These are phyloP conservation scores for Pardosa pseudoannulata DNA, from an alignment of 2,888 invertebrate species.

Conservation along the genomic window DNA sequence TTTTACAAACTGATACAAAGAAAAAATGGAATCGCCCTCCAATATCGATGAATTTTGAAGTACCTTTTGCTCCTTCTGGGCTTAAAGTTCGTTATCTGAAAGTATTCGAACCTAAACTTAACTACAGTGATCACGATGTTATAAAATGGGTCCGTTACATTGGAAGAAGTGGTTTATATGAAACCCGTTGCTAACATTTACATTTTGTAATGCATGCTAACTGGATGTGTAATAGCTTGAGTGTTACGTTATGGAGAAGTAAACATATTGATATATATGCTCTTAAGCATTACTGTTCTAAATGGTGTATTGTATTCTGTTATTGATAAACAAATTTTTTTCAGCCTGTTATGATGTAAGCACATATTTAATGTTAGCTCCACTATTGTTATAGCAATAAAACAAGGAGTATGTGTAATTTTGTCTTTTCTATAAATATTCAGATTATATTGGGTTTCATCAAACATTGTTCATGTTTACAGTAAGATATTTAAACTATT, in stretches of 20 bases:
- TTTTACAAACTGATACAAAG: slow-evolving; percentile 96
- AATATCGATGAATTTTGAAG: slow-evolving; percentile 99
- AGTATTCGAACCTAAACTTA: slow-evolving; percentile 99
- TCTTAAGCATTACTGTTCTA: slow-evolving; percentile 56
- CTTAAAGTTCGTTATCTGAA: slow-evolving; percentile 99
- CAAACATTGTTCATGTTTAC: too few species aligned
- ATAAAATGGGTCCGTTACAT: slow-evolving; percentile 99
- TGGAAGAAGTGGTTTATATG: slow-evolving; percentile 98
- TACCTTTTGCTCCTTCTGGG: slow-evolving; percentile 98
- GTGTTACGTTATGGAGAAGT: slow-evolving; percentile 56
- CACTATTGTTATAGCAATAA: slow-evolving; percentile 71
- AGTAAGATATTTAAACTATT: too few species aligned
- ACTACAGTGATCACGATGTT: slow-evolving; percentile 99
- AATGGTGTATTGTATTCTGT: slow-evolving; percentile 62
- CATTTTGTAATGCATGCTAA: slow-evolving; percentile 60
- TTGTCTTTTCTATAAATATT: background rate
- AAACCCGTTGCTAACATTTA: slow-evolving; percentile 90
- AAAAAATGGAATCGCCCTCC: slow-evolving; percentile 99
- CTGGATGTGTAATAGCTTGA: slow-evolving; percentile 64
- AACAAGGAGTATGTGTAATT: slow-evolving; percentile 13
- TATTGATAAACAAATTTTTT: slow-evolving; percentile 57
- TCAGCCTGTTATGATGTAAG: slow-evolving; percentile 68
- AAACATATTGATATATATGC: slow-evolving; percentile 38
- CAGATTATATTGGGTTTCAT: too few species aligned
- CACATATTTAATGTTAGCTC: slow-evolving; percentile 71